phyloP scores from a whole-genome alignment of 2,888 invertebrate species.

The Euphydryas editha region DNA sequence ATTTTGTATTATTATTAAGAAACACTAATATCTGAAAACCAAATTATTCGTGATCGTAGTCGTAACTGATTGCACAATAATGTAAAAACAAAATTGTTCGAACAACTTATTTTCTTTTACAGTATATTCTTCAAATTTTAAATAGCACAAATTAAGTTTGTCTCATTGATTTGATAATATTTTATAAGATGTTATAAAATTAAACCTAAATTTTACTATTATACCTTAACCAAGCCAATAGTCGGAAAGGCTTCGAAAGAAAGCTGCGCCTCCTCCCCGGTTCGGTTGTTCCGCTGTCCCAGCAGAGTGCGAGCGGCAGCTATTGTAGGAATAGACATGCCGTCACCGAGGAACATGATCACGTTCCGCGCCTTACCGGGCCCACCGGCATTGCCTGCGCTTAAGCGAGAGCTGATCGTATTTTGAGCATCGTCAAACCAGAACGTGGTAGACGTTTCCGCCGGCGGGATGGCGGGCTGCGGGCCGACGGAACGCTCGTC shows the following conservation, averaged over 20 bases:
- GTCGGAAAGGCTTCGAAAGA: conserved; percentile 86
- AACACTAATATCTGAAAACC: no score
- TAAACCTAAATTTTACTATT: neutral
- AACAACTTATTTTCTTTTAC: no score
- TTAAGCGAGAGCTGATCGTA: conserved; percentile 63
- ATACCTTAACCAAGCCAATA: conserved; percentile 86
- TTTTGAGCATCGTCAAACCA: conserved; percentile 77
- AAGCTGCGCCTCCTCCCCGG: conserved; percentile 85
- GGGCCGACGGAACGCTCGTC: neutral
- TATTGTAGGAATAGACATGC: conserved; percentile 88
- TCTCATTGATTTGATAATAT: no score
- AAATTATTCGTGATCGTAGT: no score
- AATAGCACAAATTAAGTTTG: no score
- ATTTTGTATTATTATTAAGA: no score
- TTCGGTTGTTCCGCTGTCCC: conserved; percentile 80
- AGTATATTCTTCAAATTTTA: no score
- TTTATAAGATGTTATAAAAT: neutral
- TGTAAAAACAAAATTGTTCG: no score
- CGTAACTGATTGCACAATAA: no score
- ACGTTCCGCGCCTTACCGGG: conserved; percentile 75
- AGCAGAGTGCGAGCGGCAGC: conserved; percentile 86
- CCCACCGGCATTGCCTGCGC: conserved; percentile 50
- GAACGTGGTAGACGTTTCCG: conserved; percentile 55
- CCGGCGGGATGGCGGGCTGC: neutral
- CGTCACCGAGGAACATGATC: conserved; percentile 89